Evolutionary conservation across 1,140 invertebrate genomes (phyloP).

Genomic region (Drosophila cardini): DNA sequence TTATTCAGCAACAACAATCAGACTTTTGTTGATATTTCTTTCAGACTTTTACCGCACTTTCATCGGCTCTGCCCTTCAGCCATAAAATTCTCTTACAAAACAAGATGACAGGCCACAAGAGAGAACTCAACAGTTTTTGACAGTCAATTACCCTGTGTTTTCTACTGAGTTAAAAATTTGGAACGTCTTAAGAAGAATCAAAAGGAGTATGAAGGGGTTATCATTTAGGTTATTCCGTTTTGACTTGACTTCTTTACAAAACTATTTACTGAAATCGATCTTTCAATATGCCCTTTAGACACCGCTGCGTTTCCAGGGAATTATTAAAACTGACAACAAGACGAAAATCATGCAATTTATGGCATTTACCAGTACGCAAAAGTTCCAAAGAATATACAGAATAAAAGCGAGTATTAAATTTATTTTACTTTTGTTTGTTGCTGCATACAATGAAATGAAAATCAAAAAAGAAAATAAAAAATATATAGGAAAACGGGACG

Average conservation of each 20-base stretch:
- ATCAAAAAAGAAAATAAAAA: slow-evolving; percentile 48
- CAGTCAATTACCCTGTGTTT: slow-evolving; percentile 7
- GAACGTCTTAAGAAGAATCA: not conserved
- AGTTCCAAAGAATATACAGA: not conserved
- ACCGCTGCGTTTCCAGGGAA: not conserved
- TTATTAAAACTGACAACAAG: slow-evolving; percentile 62
- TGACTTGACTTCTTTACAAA: too few relatives aligned
- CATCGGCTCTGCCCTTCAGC: slow-evolving; percentile 30
- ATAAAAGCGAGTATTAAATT: slow-evolving; percentile 34
- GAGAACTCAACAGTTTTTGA: not conserved
- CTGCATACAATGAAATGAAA: slow-evolving; percentile 36
- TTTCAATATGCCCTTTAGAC: not conserved
- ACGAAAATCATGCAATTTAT: slow-evolving; percentile 65
- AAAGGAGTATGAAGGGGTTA: too few relatives aligned
- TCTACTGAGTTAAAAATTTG: not conserved
- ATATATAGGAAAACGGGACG: slow-evolving; percentile 19
- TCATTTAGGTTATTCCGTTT: too few relatives aligned
- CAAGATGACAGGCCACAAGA: not conserved
- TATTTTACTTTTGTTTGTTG: slow-evolving; percentile 26
- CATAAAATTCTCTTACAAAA: slow-evolving; percentile 42
- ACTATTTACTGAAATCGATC: too few relatives aligned
- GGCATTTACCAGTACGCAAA: slow-evolving; percentile 58
- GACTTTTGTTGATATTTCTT: slow-evolving; percentile 57
- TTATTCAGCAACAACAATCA: slow-evolving; percentile 62
- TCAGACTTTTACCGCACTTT: slow-evolving; percentile 7